phyloP scores from a whole-genome alignment of 2,888 invertebrate genomes.

The Himalopsyche kuldschensis region DNA sequence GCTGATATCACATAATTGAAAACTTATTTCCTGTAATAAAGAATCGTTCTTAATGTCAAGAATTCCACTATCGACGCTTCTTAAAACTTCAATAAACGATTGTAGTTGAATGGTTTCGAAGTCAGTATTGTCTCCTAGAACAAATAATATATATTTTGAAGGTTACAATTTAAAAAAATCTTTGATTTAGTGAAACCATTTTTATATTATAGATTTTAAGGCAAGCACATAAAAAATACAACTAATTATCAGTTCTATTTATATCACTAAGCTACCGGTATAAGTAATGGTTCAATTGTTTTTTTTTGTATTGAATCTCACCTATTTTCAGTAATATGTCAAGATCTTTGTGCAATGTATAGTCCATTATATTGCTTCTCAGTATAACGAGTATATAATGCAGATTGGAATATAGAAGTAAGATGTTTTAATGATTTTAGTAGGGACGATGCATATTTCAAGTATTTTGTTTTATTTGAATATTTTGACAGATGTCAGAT shows the following conservation, averaged over 20 bases:
- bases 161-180: no score
- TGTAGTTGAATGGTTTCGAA: background rate
- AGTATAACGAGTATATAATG: background rate
- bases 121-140: background rate
- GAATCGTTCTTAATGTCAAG: background rate
- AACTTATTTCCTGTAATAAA: background rate
- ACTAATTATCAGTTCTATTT: no score
- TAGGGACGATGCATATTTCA: no score
- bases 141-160: background rate
- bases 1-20: conserved; percentile 5
- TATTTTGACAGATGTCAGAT: no score
- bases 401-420: background rate
- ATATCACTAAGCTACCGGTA: no score
- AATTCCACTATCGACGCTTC: background rate
- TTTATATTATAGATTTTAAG: no score
- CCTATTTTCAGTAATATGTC: background rate
- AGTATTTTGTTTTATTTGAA: no score
- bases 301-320: no score
- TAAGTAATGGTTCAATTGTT: no score
- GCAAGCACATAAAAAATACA: no score
- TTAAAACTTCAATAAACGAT: background rate
- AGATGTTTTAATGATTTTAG: background rate
- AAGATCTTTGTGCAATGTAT: background rate
- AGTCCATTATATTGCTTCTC: background rate
- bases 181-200: no score